phyloP scores from a whole-genome alignment of 2,797 vertebrate species.

The Acomys russatus region DNA sequence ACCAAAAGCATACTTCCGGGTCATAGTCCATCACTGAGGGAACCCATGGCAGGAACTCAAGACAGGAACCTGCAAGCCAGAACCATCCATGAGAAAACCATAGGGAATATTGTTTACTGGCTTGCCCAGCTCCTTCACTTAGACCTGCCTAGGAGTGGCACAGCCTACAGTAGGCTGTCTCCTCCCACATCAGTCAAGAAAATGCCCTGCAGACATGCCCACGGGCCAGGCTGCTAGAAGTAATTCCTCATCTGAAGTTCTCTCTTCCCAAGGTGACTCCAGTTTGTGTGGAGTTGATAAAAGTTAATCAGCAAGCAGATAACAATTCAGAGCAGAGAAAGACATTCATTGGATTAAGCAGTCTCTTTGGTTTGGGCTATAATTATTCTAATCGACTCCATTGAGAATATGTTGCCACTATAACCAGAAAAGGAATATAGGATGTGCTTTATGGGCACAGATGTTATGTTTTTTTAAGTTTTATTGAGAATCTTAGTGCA shows the following conservation, averaged over 20 bases:
- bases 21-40: not conserved
- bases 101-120: not conserved
- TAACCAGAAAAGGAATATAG: not conserved
- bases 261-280: not conserved
- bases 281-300: not conserved
- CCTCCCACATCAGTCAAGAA: not conserved
- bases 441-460: not conserved
- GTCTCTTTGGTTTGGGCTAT: not conserved
- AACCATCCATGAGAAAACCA: not conserved
- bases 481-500: not conserved
- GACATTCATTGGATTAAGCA: not conserved
- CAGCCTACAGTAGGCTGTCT: not conserved
- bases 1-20: too few species aligned
- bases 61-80: not conserved
- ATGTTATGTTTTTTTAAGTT: not conserved
- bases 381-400: conserved; percentile 26
- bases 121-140: not conserved
- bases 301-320: not conserved
- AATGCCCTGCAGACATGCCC: not conserved
- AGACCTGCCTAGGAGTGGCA: not conserved
- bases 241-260: not conserved
- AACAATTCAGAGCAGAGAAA: not conserved
- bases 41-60: not conserved
- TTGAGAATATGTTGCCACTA: not conserved
- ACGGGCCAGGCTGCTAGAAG: not conserved